Percentiles rank a stretch among this genome's conserved stretches.
Evolutionary conservation across 2,113 vertebrate genomes (phyloP).

Genomic region (Tretioscincus oriximinensis): DNA sequence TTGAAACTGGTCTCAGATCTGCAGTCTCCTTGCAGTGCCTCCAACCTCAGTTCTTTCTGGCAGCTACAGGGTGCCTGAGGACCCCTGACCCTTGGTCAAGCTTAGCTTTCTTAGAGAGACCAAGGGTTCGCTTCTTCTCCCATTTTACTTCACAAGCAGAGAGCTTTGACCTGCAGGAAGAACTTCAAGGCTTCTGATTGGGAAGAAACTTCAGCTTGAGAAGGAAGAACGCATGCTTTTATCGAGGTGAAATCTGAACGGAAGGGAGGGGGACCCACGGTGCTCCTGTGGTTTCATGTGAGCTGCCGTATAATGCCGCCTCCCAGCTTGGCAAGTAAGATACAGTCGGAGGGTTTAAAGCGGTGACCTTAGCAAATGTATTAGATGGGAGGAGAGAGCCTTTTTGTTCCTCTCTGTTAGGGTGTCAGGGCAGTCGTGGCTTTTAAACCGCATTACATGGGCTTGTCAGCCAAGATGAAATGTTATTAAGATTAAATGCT

Average conservation of each 20-base stretch:
- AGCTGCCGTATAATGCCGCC: slow-evolving; percentile 43
- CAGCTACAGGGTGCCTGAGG: not conserved
- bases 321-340: slow-evolving; percentile 31
- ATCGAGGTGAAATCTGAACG: slow-evolving; percentile 12
- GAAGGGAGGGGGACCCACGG: slow-evolving; percentile 39
- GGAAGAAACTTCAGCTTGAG: slow-evolving; percentile 3
- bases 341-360: slow-evolving; percentile 34
- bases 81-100: not conserved
- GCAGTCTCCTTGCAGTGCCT: not conserved
- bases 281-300: slow-evolving; percentile 29
- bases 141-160: slow-evolving; percentile 13
- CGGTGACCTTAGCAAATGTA: slow-evolving; percentile 56
- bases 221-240: not conserved
- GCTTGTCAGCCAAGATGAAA: slow-evolving; percentile 79
- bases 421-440: slow-evolving; percentile 61
- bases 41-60: not conserved
- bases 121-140: not conserved
- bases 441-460: slow-evolving; percentile 76
- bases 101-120: not conserved
- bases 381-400: slow-evolving; percentile 37
- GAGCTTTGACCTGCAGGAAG: slow-evolving; percentile 31
- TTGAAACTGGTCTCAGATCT: not conserved
- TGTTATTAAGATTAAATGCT: slow-evolving; percentile 81
- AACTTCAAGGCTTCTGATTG: slow-evolving; percentile 32
- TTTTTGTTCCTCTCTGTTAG: slow-evolving; percentile 33